These are phyloP conservation scores for Pseudococcus jackbeardsleyi DNA, from an alignment of 2,888 invertebrate genomes.

Conservation along the genomic window DNA sequence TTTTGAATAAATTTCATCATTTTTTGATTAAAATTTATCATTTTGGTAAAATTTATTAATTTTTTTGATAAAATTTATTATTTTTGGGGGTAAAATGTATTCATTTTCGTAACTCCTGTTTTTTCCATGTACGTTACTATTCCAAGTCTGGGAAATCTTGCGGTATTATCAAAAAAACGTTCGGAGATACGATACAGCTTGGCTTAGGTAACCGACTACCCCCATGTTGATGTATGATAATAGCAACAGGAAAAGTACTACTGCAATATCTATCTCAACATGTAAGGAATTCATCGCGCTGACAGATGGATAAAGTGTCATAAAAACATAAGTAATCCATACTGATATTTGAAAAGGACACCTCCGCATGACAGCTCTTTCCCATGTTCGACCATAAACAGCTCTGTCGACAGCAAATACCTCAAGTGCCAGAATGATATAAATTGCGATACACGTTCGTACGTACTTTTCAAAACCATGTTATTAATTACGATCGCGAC, in stretches of 20 bases:
- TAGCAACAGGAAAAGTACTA: conserved; percentile 10
- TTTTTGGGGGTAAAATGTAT: too few relatives aligned
- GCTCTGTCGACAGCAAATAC: conserved; percentile 78
- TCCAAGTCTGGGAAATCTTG: not conserved
- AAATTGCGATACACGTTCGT: conserved; percentile 59
- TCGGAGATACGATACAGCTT: not conserved
- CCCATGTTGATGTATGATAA: conserved; percentile 42
- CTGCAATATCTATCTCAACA: conserved; percentile 13
- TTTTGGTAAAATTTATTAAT: too few relatives aligned
- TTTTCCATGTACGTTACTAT: too few relatives aligned
- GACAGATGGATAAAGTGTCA: not conserved
- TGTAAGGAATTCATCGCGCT: not conserved
- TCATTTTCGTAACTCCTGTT: not conserved
- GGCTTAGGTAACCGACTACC: not conserved
- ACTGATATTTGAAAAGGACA: conserved; percentile 75
- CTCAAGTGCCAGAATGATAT: conserved; percentile 77
- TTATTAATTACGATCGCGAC: conserved; percentile 25
- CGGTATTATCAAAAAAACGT: not conserved
- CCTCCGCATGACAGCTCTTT: conserved; percentile 77
- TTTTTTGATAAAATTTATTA: too few relatives aligned
- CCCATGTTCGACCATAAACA: conserved; percentile 83
- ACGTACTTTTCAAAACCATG: conserved; percentile 34
- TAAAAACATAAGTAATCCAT: not conserved
- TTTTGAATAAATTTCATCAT: too few relatives aligned
- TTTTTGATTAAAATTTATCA: too few relatives aligned